phyloP scores from a whole-genome alignment of 2,797 vertebrate genomes.

The Protosalanx chinensis region DNA sequence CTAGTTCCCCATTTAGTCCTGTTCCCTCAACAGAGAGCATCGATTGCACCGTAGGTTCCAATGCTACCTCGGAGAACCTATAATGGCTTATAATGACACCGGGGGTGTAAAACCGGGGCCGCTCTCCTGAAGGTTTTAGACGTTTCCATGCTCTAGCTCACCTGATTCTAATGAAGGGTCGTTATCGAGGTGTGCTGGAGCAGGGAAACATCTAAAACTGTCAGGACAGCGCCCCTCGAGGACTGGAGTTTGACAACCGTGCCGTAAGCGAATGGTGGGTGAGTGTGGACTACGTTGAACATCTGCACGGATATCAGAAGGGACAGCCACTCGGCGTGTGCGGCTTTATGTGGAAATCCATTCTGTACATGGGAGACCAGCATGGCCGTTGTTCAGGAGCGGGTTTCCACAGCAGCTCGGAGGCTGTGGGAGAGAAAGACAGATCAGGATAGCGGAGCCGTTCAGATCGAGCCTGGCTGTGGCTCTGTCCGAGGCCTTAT shows the following conservation, averaged over 20 bases:
- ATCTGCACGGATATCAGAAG: not conserved
- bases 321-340: not conserved
- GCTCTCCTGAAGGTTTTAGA: too few relatives aligned
- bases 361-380: not conserved
- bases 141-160: too few relatives aligned
- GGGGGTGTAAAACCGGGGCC: too few relatives aligned
- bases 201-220: too few relatives aligned
- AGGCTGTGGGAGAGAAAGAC: not conserved
- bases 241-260: too few relatives aligned
- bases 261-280: too few relatives aligned
- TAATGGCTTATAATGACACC: too few relatives aligned
- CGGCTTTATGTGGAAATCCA: not conserved
- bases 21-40: not conserved
- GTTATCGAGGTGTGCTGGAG: too few relatives aligned
- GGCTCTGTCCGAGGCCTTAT: not conserved
- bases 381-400: not conserved
- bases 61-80: too few relatives aligned
- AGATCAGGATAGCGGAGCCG: not conserved
- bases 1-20: not conserved
- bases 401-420: not conserved
- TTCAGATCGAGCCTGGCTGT: not conserved
- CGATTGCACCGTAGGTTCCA: too few relatives aligned
- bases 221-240: too few relatives aligned
- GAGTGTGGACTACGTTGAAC: conserved; percentile 1
- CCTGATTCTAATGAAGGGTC: too few relatives aligned